Evolutionary conservation across 2,888 invertebrate species (phyloP).

Genomic region (Pristionchus fissidentatus): DNA sequence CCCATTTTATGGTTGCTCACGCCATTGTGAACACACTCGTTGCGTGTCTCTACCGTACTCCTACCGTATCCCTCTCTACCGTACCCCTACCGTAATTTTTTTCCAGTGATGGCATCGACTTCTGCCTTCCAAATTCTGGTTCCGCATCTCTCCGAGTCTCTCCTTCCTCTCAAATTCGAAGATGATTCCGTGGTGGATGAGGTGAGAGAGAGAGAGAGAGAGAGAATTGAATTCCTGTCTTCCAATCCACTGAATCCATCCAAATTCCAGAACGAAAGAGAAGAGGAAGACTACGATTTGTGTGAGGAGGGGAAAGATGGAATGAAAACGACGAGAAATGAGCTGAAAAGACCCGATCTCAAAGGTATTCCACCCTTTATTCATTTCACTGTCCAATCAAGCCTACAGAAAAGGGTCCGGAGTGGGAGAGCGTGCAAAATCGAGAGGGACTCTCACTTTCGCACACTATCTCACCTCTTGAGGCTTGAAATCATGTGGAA

Average conservation of each 20-base stretch:
- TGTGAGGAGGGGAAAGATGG: constrained; percentile 31
- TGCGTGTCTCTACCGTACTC: background rate
- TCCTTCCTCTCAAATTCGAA: constrained; percentile 30
- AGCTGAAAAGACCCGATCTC: constrained; percentile 17
- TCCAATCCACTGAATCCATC: background rate
- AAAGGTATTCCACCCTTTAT: constrained; percentile 22
- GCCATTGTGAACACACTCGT: background rate
- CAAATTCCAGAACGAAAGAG: background rate
- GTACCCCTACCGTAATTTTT: background rate
- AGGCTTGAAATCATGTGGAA: background rate
- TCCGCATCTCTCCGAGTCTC: background rate
- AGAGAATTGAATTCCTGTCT: no score
- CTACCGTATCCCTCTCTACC: constrained; percentile 1
- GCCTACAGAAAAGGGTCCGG: no score
- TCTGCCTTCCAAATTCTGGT: background rate
- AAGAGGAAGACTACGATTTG: constrained; percentile 26
- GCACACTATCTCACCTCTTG: no score
- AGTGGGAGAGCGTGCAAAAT: background rate
- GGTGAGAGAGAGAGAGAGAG: background rate
- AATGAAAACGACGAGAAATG: background rate
- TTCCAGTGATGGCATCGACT: background rate
- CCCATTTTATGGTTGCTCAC: constrained; percentile 2
- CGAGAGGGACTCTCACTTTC: no score
- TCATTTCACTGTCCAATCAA: background rate
- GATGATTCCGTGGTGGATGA: background rate